These are phyloP conservation scores for Calephelis virginiensis DNA, from an alignment of 1,140 invertebrate genomes.

Conservation along the genomic window DNA sequence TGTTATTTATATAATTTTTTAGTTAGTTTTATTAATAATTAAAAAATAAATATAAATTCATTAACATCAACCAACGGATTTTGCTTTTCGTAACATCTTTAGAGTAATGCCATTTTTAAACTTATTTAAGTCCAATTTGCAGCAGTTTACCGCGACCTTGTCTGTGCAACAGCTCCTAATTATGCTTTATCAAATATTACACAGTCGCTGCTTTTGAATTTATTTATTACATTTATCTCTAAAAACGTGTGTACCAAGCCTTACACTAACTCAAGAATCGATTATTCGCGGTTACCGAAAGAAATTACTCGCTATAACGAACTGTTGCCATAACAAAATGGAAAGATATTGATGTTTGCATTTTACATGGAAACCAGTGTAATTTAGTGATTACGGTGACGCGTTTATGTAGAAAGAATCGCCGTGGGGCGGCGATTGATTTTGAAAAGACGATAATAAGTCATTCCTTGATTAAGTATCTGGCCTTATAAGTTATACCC, in stretches of 20 bases:
- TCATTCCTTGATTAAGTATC: constrained; percentile 2
- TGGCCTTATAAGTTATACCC: background rate
- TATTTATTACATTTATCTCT: too few relatives aligned
- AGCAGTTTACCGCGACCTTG: too few relatives aligned
- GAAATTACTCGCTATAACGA: constrained; percentile 39
- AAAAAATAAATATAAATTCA: too few relatives aligned
- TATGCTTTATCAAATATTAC: too few relatives aligned
- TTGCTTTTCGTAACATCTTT: background rate
- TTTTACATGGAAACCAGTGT: constrained; percentile 49
- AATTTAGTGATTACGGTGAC: constrained; percentile 61
- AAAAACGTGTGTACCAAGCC: background rate
- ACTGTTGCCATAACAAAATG: constrained; percentile 41
- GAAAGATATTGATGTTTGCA: constrained; percentile 62
- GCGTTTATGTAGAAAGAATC: constrained; percentile 18
- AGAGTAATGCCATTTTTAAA: too few relatives aligned
- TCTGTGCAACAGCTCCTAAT: too few relatives aligned
- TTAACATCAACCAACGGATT: constrained; percentile 25
- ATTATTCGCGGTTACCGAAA: constrained; percentile 37
- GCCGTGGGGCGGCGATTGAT: constrained; percentile 26
- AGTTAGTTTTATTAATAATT: too few relatives aligned
- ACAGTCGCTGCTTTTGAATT: too few relatives aligned
- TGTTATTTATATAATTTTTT: too few relatives aligned
- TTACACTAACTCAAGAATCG: constrained; percentile 30
- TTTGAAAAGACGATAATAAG: constrained; percentile 14
- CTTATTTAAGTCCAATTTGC: too few relatives aligned